Conservation (phyloP, 2,888 invertebrate genomes). For the Synanthedon andrenaeformis region DNA sequence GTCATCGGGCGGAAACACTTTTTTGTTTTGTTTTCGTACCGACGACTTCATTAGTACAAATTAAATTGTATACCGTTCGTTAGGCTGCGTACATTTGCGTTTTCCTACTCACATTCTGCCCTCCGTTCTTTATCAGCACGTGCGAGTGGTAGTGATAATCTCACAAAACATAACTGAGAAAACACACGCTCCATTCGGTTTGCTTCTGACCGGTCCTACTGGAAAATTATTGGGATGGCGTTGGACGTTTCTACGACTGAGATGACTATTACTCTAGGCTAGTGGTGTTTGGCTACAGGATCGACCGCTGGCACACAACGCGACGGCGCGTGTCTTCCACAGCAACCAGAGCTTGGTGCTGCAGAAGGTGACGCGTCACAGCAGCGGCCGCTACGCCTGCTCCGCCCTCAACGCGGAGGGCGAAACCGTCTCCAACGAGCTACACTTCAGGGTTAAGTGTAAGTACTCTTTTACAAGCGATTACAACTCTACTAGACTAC, state of each 20-base stretch:
- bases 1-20: constrained; percentile 24
- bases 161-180: too few species aligned
- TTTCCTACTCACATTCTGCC: neutral
- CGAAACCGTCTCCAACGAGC: constrained; percentile 87
- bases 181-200: too few species aligned
- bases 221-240: neutral
- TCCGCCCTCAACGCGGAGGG: constrained; percentile 90
- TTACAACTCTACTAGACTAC: neutral
- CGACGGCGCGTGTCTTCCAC: constrained; percentile 87
- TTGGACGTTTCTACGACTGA: too few species aligned
- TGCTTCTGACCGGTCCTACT: too few species aligned
- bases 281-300: constrained; percentile 65
- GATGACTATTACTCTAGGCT: too few species aligned
- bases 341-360: constrained; percentile 93
- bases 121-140: neutral
- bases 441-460: constrained; percentile 89
- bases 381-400: constrained; percentile 89
- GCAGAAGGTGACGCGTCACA: constrained; percentile 88
- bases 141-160: too few species aligned
- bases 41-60: constrained; percentile 35
- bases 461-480: constrained; percentile 53
- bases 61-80: constrained; percentile 21
- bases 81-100: constrained; percentile 4
- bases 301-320: constrained; percentile 83
- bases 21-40: constrained; percentile 13